A percentile compares a stretch with the other conserved stretches of the same genome.
Conservation (phyloP, 2,888 invertebrate genomes). For the Leptogaster cylindrica region DNA sequence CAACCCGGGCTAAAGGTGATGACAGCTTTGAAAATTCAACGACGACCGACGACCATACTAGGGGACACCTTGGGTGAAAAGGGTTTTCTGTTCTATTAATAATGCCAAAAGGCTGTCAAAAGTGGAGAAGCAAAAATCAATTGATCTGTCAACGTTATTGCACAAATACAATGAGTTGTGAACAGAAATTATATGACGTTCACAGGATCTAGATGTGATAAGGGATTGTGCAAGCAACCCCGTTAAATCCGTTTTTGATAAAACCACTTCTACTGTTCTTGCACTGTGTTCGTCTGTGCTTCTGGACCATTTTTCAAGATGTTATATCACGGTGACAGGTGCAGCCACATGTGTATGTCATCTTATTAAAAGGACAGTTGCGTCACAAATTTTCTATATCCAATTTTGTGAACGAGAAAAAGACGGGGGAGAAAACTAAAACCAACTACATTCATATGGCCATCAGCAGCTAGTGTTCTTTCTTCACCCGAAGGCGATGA, state of each 20-base stretch:
- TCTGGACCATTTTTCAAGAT: conserved; percentile 12
- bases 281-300: too few species aligned
- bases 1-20: conserved; percentile 5
- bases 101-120: conserved; percentile 20
- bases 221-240: conserved; percentile 9
- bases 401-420: conserved; percentile 6
- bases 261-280: neutral
- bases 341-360: conserved; percentile 30
- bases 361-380: conserved; percentile 4
- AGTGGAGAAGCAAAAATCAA: conserved; percentile 22
- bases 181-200: neutral
- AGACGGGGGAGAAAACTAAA: neutral
- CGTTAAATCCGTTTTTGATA: neutral
- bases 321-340: conserved; percentile 25
- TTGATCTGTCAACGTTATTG: conserved; percentile 40
- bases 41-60: neutral
- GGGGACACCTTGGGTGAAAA: neutral
- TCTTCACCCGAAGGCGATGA: neutral
- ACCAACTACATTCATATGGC: too few species aligned
- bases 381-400: conserved; percentile 14
- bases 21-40: conserved; percentile 28
- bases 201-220: neutral
- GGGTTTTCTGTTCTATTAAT: conserved; percentile 16
- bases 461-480: conserved; percentile 17
- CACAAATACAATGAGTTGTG: conserved; percentile 34